Conservation (phyloP, 1,140 invertebrate genomes). For the Musca vetustissima region DNA sequence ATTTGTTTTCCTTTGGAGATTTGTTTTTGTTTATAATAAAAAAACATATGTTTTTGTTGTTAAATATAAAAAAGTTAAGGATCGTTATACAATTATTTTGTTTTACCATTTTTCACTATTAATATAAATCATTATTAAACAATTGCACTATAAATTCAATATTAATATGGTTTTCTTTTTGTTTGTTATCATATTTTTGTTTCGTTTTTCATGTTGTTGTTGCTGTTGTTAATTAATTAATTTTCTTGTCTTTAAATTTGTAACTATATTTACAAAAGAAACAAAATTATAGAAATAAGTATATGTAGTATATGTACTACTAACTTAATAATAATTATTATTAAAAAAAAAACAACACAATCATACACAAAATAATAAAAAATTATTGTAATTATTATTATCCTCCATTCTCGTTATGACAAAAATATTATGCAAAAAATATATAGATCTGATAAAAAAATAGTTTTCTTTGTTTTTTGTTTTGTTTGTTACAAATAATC, state of each 20-base stretch:
- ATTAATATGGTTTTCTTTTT: conserved; percentile 26
- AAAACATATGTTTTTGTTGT: conserved; percentile 22
- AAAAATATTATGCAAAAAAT: no score
- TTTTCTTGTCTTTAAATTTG: conserved; percentile 5
- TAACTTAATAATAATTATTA: no score
- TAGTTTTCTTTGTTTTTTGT: conserved; percentile 7
- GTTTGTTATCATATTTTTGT: conserved; percentile 22
- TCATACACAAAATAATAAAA: conserved; percentile 14
- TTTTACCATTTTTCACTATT: conserved; percentile 23
- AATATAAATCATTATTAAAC: conserved; percentile 24
- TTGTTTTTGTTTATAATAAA: conserved; percentile 17
- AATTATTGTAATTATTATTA: background rate
- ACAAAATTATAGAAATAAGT: conserved; percentile 15
- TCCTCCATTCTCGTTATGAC: background rate
- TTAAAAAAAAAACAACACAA: conserved; percentile 7
- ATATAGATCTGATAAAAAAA: conserved; percentile 34
- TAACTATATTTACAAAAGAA: conserved; percentile 22
- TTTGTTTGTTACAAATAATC: conserved; percentile 53
- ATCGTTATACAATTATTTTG: conserved; percentile 2
- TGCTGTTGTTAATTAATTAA: background rate
- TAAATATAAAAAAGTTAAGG: conserved; percentile 6
- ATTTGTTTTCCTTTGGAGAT: conserved; percentile 19
- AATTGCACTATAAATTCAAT: conserved; percentile 26
- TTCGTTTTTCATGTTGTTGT: background rate
- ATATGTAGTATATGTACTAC: conserved; percentile 1